Evolutionary conservation across 2,797 vertebrate genomes (phyloP), one percentile per base, ranked within the genome.

Genomic region (Holocentrus rufus): DNA sequence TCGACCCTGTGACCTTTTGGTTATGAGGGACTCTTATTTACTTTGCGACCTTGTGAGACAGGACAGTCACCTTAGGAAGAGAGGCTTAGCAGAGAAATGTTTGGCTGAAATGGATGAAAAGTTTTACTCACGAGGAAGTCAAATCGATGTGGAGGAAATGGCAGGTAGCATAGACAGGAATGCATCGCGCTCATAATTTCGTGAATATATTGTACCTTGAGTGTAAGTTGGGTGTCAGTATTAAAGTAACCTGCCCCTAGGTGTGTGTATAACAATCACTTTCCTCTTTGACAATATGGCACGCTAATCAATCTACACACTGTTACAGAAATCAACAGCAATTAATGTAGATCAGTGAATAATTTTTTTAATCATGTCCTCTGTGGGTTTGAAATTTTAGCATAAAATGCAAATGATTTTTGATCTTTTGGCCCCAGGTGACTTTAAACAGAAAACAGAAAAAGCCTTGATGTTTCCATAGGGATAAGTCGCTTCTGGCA

Each of bases 301-400:
- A 39, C 11, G 47, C n/a, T 10, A 0, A 69, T 73, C 53, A 75
- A 22, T 55, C 60, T 65, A 65, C 17, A 53, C 23, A 9, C 50
- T 52, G 15, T 13, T 62, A 61, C 50, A 55, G 56, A 71, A 63
- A 65, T 67, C 58, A 52, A 72, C 30, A 65, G 55, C 4, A 65
- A 62, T 70, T 3, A 55, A 78, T 74, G 65, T 57, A 72, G 36
- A 71, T 68, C 42, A 60, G 66, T 36, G 59, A 53, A 61, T 65
- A 1, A 67, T 63, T 62, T 67, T 67, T 61, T 36, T 11, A 58
- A 67, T 27, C 36, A 20, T 42, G 23, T 53, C 9, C 25, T 50
- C 44, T n/a, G 42, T 5, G 11, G 23, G 52, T 36, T 61, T 64
- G 22, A 18, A 36, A 66, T 57, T 42, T 71, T 58, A 30, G 25